phyloP scores from a whole-genome alignment of 2,797 vertebrate species.

The Carduelis carduelis region DNA sequence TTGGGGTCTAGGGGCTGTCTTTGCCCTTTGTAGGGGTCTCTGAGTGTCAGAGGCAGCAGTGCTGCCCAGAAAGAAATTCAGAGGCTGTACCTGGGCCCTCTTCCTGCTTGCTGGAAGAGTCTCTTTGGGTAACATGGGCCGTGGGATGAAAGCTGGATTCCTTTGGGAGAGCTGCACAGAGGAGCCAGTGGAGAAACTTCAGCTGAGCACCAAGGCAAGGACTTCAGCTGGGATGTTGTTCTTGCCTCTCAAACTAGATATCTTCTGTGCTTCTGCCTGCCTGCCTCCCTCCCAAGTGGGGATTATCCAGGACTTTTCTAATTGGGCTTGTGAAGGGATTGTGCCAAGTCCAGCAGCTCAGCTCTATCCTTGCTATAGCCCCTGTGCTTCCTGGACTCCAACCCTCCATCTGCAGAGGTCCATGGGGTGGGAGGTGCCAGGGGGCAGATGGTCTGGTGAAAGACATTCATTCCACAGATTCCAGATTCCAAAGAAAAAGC shows the following conservation, averaged over 20 bases:
- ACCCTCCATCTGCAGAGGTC: neutral
- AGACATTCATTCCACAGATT: neutral
- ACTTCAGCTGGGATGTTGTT: neutral
- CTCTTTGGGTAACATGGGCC: rapidly evolving
- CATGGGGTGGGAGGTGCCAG: neutral
- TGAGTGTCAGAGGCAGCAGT: neutral
- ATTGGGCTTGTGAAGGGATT: neutral
- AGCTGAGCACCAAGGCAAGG: neutral
- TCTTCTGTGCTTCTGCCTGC: neutral
- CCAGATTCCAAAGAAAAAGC: neutral
- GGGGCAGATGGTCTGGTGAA: neutral
- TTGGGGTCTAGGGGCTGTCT: neutral
- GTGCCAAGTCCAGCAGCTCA: neutral
- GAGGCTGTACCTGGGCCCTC: neutral
- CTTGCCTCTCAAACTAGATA: neutral
- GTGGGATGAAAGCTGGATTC: neutral
- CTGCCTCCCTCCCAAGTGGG: neutral
- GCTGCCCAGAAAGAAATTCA: neutral
- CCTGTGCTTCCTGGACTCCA: neutral
- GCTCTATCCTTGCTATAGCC: neutral
- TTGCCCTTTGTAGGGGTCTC: neutral
- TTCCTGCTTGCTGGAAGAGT: neutral
- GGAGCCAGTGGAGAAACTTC: neutral
- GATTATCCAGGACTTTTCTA: neutral
- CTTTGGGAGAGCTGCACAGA: neutral